A percentile compares a stretch with the other conserved stretches of the same genome.
Conservation (phyloP, 2,797 vertebrate species). For the Argya squamiceps region DNA sequence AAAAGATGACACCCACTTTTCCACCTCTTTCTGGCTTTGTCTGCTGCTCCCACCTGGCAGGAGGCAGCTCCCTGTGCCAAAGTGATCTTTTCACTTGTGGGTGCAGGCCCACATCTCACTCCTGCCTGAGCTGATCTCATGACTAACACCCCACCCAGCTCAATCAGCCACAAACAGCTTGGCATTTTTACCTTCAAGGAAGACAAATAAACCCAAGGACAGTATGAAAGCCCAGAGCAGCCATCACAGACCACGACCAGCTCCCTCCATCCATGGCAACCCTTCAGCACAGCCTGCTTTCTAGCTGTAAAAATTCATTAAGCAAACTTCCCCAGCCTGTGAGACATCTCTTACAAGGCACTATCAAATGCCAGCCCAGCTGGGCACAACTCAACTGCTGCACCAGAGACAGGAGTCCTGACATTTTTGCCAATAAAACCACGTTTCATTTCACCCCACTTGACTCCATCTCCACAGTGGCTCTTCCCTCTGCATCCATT, state of each 20-base stretch:
- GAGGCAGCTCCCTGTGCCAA: background rate
- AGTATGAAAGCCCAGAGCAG: background rate
- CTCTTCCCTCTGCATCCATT: background rate
- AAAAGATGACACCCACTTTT: accelerated
- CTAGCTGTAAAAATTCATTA: background rate
- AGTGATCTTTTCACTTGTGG: background rate
- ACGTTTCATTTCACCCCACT: background rate
- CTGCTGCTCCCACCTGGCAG: background rate
- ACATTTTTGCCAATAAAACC: background rate
- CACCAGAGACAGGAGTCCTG: background rate
- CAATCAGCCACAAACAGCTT: background rate
- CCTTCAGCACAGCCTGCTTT: background rate
- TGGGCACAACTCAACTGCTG: background rate
- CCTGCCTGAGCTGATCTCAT: background rate
- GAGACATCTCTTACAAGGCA: background rate
- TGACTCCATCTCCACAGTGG: background rate
- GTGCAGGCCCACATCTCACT: background rate
- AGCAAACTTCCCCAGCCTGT: background rate
- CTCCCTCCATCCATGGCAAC: background rate
- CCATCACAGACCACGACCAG: background rate
- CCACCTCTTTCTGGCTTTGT: background rate
- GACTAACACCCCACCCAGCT: background rate
- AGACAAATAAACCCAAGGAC: background rate
- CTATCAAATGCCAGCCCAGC: background rate
- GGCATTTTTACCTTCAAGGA: background rate